Evolutionary conservation across 2,113 vertebrate genomes (phyloP), one percentile per base, ranked within the genome.

Genomic region (Gobius niger): DNA sequence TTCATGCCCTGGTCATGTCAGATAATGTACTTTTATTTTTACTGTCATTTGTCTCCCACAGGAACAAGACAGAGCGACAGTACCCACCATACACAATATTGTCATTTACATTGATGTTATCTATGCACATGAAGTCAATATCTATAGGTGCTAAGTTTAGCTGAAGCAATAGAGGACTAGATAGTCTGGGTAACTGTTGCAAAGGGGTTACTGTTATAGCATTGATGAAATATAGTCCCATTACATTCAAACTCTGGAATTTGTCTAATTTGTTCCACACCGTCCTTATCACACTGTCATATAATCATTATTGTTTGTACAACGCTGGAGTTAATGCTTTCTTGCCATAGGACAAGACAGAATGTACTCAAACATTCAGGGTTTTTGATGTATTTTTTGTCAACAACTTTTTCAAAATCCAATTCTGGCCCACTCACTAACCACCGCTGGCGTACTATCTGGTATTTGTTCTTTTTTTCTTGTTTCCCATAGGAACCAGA

Each of bases 1-100:
- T 74, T 47, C 51, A 60, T 77, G 77, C 72, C 76, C 80, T 70
- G 85, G 84, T 84, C 85, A 84, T 86, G 82, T 86, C 78, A 82
- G 56, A 65, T 54, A 75, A 62, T 70, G 67, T 60, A 65, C 70
- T 76, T 44, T n/a, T 74, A 57, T 77, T 80, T 66, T 63, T 84
- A 68, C 46, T 74, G 41, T 15, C 34, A 63, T 24, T 84, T 67
- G 47, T 72, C 61, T 89, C 87, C 85, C 88, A 82, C 67, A 76
- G 82, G 76, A 81, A 47, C 50, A 0, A 1, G n/a, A 16, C 47
- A 77, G 65, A 80, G 51, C 71, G 73, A 57, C 51, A 51, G 68
- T 76, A 69, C 66, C 59, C 77, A 72, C 61, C 72, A 75, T 85
- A 83, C 71, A 82, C 73, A 72, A 77, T 69, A 84, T 76, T 71